Evolutionary conservation across 1,140 invertebrate species (phyloP).

Genomic region (Ceratosolen fusciceps): DNA sequence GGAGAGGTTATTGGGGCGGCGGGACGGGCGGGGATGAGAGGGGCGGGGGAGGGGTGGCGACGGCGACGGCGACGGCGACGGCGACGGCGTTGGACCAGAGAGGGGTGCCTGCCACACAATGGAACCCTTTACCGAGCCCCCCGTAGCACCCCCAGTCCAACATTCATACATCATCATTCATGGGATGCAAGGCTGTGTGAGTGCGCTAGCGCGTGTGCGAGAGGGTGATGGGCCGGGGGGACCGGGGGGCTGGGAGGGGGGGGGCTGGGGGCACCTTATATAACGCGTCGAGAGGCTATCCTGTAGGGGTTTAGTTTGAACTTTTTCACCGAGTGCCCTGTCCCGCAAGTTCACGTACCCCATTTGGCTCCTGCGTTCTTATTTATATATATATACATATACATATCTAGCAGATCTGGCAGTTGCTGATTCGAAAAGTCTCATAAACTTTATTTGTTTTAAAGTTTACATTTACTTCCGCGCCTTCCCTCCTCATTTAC

Average conservation of each 20-base stretch:
- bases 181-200: conserved; percentile 42
- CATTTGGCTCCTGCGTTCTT: not conserved
- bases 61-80: no score
- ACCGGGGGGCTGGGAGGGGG: conserved; percentile 34
- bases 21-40: no score
- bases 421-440: not conserved
- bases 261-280: conserved; percentile 48
- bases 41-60: no score
- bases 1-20: no score
- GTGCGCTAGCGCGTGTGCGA: conserved; percentile 2
- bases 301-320: conserved; percentile 17
- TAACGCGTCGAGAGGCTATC: conserved; percentile 19
- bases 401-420: not conserved
- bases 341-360: not conserved
- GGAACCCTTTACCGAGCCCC: conserved; percentile 68
- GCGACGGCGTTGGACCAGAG: no score
- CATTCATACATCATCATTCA: conserved; percentile 69
- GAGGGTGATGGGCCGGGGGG: not conserved
- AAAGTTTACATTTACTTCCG: not conserved
- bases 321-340: conserved; percentile 30
- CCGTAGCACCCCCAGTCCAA: conserved; percentile 59
- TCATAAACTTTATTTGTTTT: not conserved
- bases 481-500: not conserved
- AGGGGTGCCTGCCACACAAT: conserved; percentile 56
- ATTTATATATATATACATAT: conserved; percentile 4